A percentile compares a stretch with the other conserved stretches of the same genome.
Conservation (phyloP, 2,113 vertebrate genomes). For the Lagenorhynchus albirostris region DNA sequence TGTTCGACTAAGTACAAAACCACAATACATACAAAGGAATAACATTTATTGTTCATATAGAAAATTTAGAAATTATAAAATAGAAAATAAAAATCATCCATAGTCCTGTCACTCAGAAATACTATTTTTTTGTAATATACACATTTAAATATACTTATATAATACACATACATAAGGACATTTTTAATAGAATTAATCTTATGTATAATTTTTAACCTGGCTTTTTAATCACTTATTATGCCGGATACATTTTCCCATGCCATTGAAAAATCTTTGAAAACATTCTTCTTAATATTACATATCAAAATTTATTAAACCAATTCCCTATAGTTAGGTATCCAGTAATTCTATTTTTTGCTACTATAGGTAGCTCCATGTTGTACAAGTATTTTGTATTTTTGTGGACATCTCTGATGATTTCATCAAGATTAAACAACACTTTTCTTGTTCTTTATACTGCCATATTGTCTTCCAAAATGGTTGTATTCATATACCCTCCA, state of each 20-base stretch:
- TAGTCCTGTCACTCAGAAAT: not conserved
- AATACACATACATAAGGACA: not conserved
- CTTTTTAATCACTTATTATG: not conserved
- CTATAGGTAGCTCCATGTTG: not conserved
- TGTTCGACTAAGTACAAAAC: not conserved
- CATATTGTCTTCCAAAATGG: not conserved
- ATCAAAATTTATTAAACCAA: conserved; percentile 21
- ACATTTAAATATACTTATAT: not conserved
- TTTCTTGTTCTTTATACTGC: not conserved
- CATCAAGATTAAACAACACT: not conserved
- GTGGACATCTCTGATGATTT: not conserved
- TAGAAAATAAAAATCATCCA: not conserved
- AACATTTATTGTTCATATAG: not conserved
- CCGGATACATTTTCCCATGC: not conserved
- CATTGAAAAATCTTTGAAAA: conserved; percentile 22
- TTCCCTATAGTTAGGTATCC: not conserved
- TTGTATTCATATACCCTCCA: not conserved
- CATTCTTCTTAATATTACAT: not conserved
- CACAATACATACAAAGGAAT: not conserved
- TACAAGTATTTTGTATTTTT: not conserved
- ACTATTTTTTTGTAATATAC: not conserved
- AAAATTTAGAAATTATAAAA: conserved; percentile 1
- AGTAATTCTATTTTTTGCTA: not conserved
- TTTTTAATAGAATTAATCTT: not conserved
- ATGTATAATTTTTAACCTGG: not conserved